Evolutionary conservation across 1,140 invertebrate genomes (phyloP), one percentile per base, ranked within the genome.

Genomic region (Anastrepha obliqua): DNA sequence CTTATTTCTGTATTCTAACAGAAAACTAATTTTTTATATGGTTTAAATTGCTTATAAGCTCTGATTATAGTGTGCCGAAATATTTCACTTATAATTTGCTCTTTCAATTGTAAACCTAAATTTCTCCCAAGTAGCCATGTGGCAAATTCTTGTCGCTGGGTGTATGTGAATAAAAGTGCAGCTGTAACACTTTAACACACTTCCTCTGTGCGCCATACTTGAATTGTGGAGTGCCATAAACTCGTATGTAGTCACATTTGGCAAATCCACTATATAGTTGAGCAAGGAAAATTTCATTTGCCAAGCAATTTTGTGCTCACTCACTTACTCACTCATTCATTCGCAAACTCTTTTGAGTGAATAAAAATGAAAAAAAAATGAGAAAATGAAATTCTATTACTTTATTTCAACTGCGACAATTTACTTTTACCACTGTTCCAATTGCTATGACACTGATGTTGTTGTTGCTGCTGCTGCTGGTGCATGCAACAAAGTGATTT

Each of bases 401-500:
- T 8, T n/a, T 1, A 58, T 55, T 81, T 47, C 47, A 81, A 81
- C 47, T 58, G 51, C n/a, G 55, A 81, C 74, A 81, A 81, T 81
- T 81, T 81, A 81, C 47, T 55, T 29, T 58, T 51, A 81, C 9
- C 55, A n/a, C 74, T 55, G 17, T 1, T 20, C 44, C 44, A 81
- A 74, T 4, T 74, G 44, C 42, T 44, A n/a, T 13, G 51, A 3
- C 51, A 62, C 9, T 62, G 13, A 17, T 74, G 39, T 42, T 74
- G 11, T 11, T 44, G 67, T 74, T 47, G 13, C 39, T 15, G 39
- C 8, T 55, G 47, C 42, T 55, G 44, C 15, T 81, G 74, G 2
- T 81, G 74, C 44, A n/a, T 74, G 20, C n/a, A 81, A 81, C 74
- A 81, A 20, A 55, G 47, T 81, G 74, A 81, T 81, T 81, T 81